A percentile compares a stretch with the other conserved stretches of the same genome.
These are phyloP conservation scores for Ganaspis brasiliensis DNA, from an alignment of 2,888 invertebrate genomes.

Conservation along the genomic window DNA sequence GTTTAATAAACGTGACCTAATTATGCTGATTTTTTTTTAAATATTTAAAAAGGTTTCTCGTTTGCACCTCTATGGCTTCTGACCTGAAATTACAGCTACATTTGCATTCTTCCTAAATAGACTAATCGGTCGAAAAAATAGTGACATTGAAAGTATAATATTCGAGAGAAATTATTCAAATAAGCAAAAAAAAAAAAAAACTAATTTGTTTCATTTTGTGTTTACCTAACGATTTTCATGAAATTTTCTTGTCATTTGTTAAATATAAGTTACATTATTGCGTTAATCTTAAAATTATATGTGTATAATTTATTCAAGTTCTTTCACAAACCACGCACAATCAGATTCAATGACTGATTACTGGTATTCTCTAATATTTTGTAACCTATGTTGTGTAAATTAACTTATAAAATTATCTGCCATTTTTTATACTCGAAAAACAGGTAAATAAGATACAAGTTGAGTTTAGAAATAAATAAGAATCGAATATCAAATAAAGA, in stretches of 20 bases:
- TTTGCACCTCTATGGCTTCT: slow-evolving; percentile 69
- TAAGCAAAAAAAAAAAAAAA: too few species aligned
- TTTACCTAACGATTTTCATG: too few species aligned
- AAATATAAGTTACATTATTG: not conserved
- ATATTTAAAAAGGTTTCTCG: slow-evolving; percentile 68
- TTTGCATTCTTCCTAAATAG: not conserved
- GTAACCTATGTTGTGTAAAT: not conserved
- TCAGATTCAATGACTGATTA: not conserved
- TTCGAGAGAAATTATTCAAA: too few species aligned
- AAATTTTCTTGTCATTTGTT: too few species aligned
- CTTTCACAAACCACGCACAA: not conserved
- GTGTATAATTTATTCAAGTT: not conserved
- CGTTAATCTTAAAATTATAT: not conserved
- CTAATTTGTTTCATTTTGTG: too few species aligned
- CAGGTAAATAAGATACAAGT: too few species aligned
- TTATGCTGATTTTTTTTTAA: slow-evolving; percentile 25
- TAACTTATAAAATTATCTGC: not conserved
- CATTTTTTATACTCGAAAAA: too few species aligned
- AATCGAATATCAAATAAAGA: too few species aligned
- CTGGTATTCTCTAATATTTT: slow-evolving; percentile 1
- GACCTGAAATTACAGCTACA: slow-evolving; percentile 67
- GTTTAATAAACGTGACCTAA: not conserved
- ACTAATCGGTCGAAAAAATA: slow-evolving; percentile 1
- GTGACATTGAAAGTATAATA: not conserved
- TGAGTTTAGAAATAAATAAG: too few species aligned